phyloP scores from a whole-genome alignment of 2,113 vertebrate species.

The Rana temporaria region DNA sequence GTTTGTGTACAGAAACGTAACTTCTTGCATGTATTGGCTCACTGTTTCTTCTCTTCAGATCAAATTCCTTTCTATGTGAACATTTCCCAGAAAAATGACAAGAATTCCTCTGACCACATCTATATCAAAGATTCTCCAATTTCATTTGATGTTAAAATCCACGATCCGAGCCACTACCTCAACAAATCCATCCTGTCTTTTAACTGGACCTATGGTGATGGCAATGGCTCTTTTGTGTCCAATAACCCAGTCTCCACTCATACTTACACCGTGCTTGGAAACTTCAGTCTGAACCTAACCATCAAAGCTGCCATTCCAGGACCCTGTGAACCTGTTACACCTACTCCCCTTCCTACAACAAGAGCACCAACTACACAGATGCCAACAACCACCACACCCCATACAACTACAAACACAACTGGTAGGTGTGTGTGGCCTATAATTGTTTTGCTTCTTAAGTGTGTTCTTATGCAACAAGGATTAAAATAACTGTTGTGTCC shows the following conservation, averaged over 20 bases:
- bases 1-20: too few relatives aligned
- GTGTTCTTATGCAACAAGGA: not conserved
- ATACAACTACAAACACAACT: constrained; percentile 28
- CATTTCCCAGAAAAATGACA: constrained; percentile 85
- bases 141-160: constrained; percentile 80
- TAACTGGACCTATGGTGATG: constrained; percentile 90
- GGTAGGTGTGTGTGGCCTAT: too few relatives aligned
- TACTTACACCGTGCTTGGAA: constrained; percentile 79
- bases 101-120: constrained; percentile 80
- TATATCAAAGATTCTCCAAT: constrained; percentile 86
- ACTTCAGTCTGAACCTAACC: constrained; percentile 80
- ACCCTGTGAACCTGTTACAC: constrained; percentile 76
- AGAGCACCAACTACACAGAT: constrained; percentile 64
- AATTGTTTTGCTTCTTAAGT: too few relatives aligned
- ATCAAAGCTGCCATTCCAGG: constrained; percentile 82
- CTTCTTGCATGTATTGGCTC: too few relatives aligned
- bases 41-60: too few relatives aligned
- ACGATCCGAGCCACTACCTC: constrained; percentile 91
- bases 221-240: constrained; percentile 83
- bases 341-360: too few relatives aligned
- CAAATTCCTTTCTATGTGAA: constrained; percentile 85
- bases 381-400: constrained; percentile 40
- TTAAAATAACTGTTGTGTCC: not conserved
- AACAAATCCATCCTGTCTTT: constrained; percentile 82
- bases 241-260: constrained; percentile 78